Conservation (phyloP, 2,888 invertebrate species). For the Lamellibrachia columna region DNA sequence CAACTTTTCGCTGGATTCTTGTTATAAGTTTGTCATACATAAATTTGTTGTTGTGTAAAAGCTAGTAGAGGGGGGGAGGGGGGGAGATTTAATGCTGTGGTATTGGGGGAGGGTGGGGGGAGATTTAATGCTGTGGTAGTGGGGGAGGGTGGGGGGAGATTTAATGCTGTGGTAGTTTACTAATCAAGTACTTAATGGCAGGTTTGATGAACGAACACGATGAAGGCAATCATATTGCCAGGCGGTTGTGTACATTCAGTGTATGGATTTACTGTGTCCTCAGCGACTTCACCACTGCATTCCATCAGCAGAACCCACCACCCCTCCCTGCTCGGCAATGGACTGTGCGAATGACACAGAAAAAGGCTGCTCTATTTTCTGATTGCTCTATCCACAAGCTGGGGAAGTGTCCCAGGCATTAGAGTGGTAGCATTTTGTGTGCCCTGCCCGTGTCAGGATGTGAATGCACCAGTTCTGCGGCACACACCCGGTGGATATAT, state of each 20-base stretch:
- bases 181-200: neutral
- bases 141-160: neutral
- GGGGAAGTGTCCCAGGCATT: slow-evolving; percentile 2
- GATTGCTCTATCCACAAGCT: neutral
- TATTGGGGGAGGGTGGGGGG: too few relatives aligned
- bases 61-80: neutral
- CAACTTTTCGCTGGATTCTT: neutral
- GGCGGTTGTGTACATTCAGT: neutral
- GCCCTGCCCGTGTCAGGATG: neutral
- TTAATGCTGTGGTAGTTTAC: neutral
- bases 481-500: neutral
- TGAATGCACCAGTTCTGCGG: neutral
- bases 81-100: too few relatives aligned
- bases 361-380: slow-evolving; percentile 1
- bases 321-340: neutral
- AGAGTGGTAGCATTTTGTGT: neutral
- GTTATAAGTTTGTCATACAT: neutral
- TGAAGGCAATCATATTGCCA: neutral
- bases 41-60: neutral
- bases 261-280: neutral
- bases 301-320: neutral
- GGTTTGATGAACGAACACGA: neutral
- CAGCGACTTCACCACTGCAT: slow-evolving; percentile 2
- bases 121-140: too few relatives aligned
- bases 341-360: slow-evolving; percentile 2